phyloP scores from a whole-genome alignment of 2,888 invertebrate genomes.

The Megaustenia siamemsis region DNA sequence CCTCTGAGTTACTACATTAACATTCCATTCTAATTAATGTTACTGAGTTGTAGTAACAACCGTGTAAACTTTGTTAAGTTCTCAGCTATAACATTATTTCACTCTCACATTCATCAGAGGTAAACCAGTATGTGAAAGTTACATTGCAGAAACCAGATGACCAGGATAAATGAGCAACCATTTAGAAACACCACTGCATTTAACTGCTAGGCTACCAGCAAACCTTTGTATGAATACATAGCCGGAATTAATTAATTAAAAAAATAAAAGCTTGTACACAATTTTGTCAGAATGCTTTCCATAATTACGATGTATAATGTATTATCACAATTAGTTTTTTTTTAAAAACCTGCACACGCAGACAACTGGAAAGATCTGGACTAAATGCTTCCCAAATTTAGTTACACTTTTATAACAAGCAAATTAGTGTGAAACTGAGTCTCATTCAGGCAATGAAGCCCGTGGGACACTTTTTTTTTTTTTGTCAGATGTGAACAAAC shows the following conservation, averaged over 20 bases:
- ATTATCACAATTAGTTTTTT: slow-evolving; percentile 56
- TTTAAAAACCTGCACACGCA: slow-evolving; percentile 49
- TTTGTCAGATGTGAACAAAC: slow-evolving; percentile 2
- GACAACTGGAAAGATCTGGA: slow-evolving; percentile 45
- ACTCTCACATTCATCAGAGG: too few relatives aligned
- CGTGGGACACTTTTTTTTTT: background rate
- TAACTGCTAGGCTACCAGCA: too few relatives aligned
- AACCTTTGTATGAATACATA: too few relatives aligned
- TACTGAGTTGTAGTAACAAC: too few relatives aligned
- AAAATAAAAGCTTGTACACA: slow-evolving; percentile 1
- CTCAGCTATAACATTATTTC: too few relatives aligned
- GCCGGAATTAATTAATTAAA: slow-evolving; percentile 3
- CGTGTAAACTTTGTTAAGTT: too few relatives aligned
- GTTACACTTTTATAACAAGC: slow-evolving; percentile 37
- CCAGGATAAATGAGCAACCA: too few relatives aligned
- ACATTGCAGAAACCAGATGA: too few relatives aligned
- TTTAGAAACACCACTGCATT: too few relatives aligned
- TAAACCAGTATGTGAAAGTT: too few relatives aligned
- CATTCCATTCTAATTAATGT: too few relatives aligned
- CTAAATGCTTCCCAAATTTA: slow-evolving; percentile 40
- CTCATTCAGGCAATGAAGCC: background rate
- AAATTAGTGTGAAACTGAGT: slow-evolving; percentile 39
- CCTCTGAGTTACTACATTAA: background rate
- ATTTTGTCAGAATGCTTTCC: slow-evolving; percentile 55
- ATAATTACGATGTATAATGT: slow-evolving; percentile 55